Conservation (phyloP, 35 echinoderm and acorn worm genomes). For the Hemicentrotus pulcherrimus region DNA sequence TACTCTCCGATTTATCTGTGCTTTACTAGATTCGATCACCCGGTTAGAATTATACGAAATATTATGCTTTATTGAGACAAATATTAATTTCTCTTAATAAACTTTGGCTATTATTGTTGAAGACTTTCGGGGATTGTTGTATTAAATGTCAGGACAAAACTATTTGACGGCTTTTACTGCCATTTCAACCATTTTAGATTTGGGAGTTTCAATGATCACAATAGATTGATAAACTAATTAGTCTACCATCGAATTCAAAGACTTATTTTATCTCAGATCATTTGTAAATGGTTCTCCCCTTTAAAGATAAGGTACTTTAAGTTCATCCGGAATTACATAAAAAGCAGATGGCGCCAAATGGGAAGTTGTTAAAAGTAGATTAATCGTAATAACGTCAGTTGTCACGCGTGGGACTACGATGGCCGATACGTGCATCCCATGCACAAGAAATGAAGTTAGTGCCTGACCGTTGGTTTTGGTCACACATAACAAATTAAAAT, state of each 20-base stretch:
- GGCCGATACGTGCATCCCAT: background rate
- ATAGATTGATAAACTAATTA: too few relatives aligned
- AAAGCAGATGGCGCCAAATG: background rate
- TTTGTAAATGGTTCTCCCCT: background rate
- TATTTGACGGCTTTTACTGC: too few relatives aligned
- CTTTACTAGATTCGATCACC: too few relatives aligned
- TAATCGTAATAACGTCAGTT: constrained; percentile 13
- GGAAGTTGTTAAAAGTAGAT: background rate
- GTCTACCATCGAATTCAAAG: background rate
- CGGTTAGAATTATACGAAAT: too few relatives aligned
- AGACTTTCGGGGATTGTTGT: too few relatives aligned
- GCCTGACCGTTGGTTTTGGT: background rate
- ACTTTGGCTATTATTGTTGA: too few relatives aligned
- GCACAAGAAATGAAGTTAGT: background rate
- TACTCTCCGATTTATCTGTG: too few relatives aligned
- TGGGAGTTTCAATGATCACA: background rate
- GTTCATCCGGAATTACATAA: background rate
- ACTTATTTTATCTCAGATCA: background rate
- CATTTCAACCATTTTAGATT: background rate
- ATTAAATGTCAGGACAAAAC: too few relatives aligned
- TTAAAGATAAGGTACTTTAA: background rate
- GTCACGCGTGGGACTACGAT: background rate
- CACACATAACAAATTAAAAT: background rate
- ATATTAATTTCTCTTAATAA: too few relatives aligned
- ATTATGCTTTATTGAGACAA: too few relatives aligned